These are phyloP conservation scores for Cylloceria caligata DNA, from an alignment of 2,888 invertebrate genomes.

Conservation along the genomic window DNA sequence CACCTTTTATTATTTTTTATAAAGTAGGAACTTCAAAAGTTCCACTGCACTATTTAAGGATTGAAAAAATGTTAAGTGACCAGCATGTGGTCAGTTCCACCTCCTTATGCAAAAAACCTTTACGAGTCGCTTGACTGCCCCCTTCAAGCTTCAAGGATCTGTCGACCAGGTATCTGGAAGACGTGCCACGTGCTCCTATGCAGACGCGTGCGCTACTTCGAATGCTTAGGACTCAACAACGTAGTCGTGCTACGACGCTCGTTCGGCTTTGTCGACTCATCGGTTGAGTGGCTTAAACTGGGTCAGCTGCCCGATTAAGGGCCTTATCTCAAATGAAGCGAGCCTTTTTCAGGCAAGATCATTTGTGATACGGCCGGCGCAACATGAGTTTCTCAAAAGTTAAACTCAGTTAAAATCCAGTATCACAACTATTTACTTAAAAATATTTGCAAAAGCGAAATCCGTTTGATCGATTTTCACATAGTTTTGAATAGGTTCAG, in stretches of 20 bases:
- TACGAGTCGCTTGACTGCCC: constrained; percentile 39
- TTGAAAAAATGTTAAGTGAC: constrained; percentile 11
- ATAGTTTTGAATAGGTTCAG: too few species aligned
- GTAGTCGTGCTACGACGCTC: constrained; percentile 37
- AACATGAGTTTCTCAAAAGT: not conserved
- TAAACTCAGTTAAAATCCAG: constrained; percentile 4
- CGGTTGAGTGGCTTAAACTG: constrained; percentile 29
- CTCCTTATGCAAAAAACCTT: constrained; percentile 20
- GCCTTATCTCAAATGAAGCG: not conserved
- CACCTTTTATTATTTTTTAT: too few species aligned
- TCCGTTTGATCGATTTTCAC: too few species aligned
- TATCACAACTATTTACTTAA: not conserved
- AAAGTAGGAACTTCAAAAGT: not conserved
- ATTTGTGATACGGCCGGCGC: not conserved
- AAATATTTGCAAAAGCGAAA: not conserved
- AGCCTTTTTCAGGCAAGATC: not conserved
- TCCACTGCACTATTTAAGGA: not conserved
- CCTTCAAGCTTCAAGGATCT: constrained; percentile 32
- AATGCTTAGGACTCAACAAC: constrained; percentile 15
- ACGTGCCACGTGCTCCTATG: constrained; percentile 35
- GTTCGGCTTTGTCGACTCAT: constrained; percentile 15
- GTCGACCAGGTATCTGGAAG: constrained; percentile 42
- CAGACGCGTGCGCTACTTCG: constrained; percentile 39
- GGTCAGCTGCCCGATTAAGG: constrained; percentile 56
- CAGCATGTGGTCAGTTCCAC: constrained; percentile 5